Evolutionary conservation across 1,140 invertebrate genomes (phyloP).

Genomic region (Habropoda laboriosa): DNA sequence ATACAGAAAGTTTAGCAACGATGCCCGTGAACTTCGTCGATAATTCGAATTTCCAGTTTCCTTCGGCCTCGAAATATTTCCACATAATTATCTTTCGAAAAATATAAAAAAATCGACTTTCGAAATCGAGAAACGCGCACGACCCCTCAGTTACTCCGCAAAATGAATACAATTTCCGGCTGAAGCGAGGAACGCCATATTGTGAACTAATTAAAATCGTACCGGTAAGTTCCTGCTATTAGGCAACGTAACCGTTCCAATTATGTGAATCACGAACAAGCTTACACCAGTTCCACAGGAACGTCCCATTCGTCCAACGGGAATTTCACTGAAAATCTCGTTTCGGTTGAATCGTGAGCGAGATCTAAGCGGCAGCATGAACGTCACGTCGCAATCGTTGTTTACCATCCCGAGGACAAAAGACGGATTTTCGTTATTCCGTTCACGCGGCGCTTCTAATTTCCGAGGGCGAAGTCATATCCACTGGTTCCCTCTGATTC

Average conservation of each 20-base stretch:
- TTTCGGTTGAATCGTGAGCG: constrained; percentile 17
- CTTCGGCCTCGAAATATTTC: no score
- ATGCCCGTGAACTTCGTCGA: no score
- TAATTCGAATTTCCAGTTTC: no score
- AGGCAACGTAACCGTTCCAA: not conserved
- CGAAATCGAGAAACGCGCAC: no score
- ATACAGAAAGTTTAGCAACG: no score
- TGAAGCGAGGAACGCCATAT: not conserved
- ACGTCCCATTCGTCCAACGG: not conserved
- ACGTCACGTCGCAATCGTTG: constrained; percentile 34
- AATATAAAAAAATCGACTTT: no score
- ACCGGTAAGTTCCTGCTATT: not conserved
- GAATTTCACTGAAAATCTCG: not conserved
- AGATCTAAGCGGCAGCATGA: constrained; percentile 22
- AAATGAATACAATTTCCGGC: not conserved
- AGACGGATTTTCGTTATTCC: constrained; percentile 60
- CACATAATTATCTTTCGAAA: no score
- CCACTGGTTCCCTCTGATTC: constrained; percentile 48
- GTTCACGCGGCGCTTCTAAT: constrained; percentile 66
- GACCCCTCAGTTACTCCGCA: no score
- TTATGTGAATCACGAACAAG: constrained; percentile 1
- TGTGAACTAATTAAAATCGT: not conserved
- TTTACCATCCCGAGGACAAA: constrained; percentile 54
- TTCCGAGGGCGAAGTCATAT: constrained; percentile 57
- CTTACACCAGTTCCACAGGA: not conserved